A percentile compares a stretch with the other conserved stretches of the same genome.
Conservation (phyloP, 2,888 invertebrate species). For the Tethea ocularis region DNA sequence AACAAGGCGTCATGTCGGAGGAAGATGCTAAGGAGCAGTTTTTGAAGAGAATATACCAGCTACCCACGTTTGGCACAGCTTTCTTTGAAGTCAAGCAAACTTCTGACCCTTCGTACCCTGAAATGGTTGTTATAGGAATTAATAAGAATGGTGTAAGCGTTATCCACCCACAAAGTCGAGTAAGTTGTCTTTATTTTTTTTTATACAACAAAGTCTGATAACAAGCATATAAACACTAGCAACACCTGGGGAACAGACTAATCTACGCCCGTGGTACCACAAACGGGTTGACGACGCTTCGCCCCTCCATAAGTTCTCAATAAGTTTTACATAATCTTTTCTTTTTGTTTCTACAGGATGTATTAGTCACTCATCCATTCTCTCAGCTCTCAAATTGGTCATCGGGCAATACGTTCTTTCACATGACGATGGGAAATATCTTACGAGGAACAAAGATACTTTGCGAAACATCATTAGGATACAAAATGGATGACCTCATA, state of each 20-base stretch:
- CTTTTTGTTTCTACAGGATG: conserved; percentile 82
- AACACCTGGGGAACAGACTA: too few relatives aligned
- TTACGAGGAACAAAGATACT: conserved; percentile 94
- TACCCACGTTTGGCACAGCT: conserved; percentile 97
- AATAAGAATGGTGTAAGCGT: conserved; percentile 95
- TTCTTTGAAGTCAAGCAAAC: conserved; percentile 98
- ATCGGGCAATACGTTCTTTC: conserved; percentile 97
- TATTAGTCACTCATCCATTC: conserved; percentile 93
- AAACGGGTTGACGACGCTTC: too few relatives aligned
- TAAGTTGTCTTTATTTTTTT: conserved; percentile 52
- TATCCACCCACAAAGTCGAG: conserved; percentile 94
- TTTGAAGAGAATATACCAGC: conserved; percentile 88
- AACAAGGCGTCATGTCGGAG: conserved; percentile 83
- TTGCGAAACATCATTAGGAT: conserved; percentile 96
- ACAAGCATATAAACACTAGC: too few relatives aligned
- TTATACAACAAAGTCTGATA: too few relatives aligned
- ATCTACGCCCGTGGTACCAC: too few relatives aligned
- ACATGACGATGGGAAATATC: conserved; percentile 97
- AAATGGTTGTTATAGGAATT: conserved; percentile 93
- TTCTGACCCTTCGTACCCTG: conserved; percentile 93
- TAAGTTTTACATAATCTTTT: conserved; percentile 13
- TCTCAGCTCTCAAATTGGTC: conserved; percentile 97
- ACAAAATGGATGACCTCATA: conserved; percentile 98
- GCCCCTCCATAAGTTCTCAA: too few relatives aligned
- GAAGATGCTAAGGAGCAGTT: conserved; percentile 93